Percentiles rank a stretch among this genome's conserved stretches.
Evolutionary conservation across 2,888 invertebrate species (phyloP).

Genomic region (Caenorhabditis doughertyi): DNA sequence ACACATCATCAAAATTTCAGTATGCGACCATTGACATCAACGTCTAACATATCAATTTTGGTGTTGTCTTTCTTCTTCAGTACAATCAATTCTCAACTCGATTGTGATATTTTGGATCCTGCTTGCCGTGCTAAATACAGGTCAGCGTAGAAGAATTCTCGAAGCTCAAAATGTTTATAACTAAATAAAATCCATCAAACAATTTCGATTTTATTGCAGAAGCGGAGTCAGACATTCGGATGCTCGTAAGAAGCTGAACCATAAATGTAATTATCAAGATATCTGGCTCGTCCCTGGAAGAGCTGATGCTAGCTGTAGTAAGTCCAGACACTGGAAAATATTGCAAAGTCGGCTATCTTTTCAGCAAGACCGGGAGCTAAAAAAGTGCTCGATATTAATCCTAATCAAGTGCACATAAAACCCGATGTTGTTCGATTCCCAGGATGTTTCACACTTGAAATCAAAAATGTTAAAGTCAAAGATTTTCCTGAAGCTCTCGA

Average conservation of each 20-base stretch:
- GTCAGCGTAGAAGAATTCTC: too few relatives aligned
- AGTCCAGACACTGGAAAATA: conserved; percentile 57
- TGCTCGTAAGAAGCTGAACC: conserved; percentile 64
- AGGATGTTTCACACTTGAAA: conserved; percentile 82
- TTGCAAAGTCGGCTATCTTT: conserved; percentile 31
- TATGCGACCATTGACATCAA: conserved; percentile 46
- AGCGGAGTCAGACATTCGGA: conserved; percentile 59
- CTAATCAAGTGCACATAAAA: conserved; percentile 78
- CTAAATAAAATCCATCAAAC: too few relatives aligned
- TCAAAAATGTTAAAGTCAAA: conserved; percentile 79
- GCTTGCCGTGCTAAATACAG: conserved; percentile 74
- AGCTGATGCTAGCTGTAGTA: conserved; percentile 82
- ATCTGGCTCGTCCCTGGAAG: conserved; percentile 82
- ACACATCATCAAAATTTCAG: conserved; percentile 26
- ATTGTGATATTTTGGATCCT: conserved; percentile 80
- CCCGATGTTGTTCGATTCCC: conserved; percentile 82
- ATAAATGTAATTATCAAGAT: conserved; percentile 80
- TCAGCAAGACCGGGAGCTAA: conserved; percentile 80
- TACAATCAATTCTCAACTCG: conserved; percentile 60
- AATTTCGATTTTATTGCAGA: too few relatives aligned
- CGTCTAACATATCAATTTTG: conserved; percentile 42
- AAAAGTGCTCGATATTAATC: conserved; percentile 79
- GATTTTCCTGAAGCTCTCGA: conserved; percentile 76
- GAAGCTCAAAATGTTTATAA: too few relatives aligned
- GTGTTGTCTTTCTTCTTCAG: conserved; percentile 32